Conservation (phyloP, 2,113 vertebrate species). For the Podarcis muralis region DNA sequence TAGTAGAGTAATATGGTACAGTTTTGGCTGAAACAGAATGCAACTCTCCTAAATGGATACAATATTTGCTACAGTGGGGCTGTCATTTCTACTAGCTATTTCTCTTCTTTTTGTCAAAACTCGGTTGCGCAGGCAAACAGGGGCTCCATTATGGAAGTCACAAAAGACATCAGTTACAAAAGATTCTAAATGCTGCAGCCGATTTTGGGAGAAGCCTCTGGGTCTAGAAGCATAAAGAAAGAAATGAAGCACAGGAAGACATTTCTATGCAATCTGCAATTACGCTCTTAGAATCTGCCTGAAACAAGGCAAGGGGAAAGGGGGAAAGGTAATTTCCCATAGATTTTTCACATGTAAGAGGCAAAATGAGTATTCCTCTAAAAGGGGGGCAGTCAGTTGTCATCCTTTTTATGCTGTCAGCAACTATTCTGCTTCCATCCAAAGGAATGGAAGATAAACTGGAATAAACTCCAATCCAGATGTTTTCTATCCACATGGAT, state of each 20-base stretch:
- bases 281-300: constrained; percentile 10
- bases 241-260: not conserved
- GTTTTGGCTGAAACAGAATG: rapidly evolving
- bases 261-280: not conserved
- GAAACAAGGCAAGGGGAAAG: not conserved
- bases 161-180: not conserved
- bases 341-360: not conserved
- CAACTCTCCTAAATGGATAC: constrained; percentile 42
- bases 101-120: constrained; percentile 10
- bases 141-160: not conserved
- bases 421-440: constrained; percentile 35
- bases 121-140: not conserved
- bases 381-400: not conserved
- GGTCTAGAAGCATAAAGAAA: not conserved
- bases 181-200: not conserved
- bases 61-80: constrained; percentile 4
- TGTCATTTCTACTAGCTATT: not conserved
- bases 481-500: constrained; percentile 52
- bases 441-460: constrained; percentile 22
- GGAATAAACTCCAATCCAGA: constrained; percentile 51
- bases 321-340: not conserved
- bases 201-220: not conserved
- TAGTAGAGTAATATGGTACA: not conserved
- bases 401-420: not conserved
- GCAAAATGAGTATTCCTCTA: constrained; percentile 16